phyloP scores from a whole-genome alignment of 2,113 vertebrate species.

The Catharus minimus region DNA sequence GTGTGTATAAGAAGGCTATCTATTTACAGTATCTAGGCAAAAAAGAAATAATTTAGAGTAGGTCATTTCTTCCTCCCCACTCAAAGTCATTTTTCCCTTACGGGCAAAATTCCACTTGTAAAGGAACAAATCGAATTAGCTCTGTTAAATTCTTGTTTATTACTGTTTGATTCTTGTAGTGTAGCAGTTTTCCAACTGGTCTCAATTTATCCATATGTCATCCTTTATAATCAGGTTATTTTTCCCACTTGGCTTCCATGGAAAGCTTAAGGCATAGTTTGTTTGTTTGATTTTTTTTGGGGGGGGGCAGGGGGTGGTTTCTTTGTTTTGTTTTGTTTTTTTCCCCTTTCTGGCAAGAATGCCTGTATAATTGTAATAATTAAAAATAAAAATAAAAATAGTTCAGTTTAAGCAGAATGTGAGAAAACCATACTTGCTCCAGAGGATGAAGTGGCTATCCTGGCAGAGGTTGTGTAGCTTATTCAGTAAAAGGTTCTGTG shows the following conservation, averaged over 20 bases:
- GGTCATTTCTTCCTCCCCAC: neutral
- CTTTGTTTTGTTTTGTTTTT: neutral
- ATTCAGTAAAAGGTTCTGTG: neutral
- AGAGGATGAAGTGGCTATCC: neutral
- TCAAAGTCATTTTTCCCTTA: slow-evolving; percentile 2
- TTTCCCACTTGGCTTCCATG: neutral
- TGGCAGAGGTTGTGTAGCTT: neutral
- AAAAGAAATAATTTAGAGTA: neutral
- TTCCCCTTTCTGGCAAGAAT: neutral
- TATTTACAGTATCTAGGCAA: neutral
- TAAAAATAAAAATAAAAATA: neutral
- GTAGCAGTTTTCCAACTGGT: neutral
- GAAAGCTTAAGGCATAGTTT: neutral
- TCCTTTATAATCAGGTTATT: neutral
- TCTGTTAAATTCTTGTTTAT: neutral
- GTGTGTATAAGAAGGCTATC: neutral
- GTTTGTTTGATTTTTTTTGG: neutral
- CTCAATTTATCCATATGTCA: neutral
- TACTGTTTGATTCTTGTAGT: neutral
- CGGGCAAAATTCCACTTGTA: neutral
- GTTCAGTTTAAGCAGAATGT: neutral
- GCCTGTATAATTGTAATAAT: neutral
- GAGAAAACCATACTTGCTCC: neutral
- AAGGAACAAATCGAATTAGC: neutral
- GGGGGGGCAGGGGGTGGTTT: neutral